Evolutionary conservation across 2,888 invertebrate genomes (phyloP), one percentile per base, ranked within the genome.

Genomic region (Alentia gelatinosa): DNA sequence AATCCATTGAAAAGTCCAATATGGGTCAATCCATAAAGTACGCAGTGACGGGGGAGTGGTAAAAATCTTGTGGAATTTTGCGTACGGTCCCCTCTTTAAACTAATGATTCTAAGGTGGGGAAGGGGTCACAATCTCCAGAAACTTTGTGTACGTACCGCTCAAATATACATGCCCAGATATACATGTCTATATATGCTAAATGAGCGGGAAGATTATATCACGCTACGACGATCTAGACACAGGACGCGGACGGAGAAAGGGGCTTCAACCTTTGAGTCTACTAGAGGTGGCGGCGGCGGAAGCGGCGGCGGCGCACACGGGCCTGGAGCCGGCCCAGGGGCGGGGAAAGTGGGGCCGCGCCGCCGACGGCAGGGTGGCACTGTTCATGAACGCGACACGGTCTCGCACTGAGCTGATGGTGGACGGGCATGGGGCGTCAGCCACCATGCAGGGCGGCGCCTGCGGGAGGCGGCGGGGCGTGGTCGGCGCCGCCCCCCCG

Each of bases 361-460:
- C 26, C n/a, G n/a, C n/a, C n/a, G 4, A 4, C 37, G 37, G 37
- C 79, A 35, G 79, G 9, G 9, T 39, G 0, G 79, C 79, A 39
- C 79, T 15, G 37, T 79, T 79, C 79, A 79, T 79, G 79, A 79
- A 26, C 37, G 79, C 79, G 1, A 79, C 79, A 0, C 79, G 79
- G 15, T 37, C 23, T 7, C 79, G 79, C 9, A 79, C 79, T 19
- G 79, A 35, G 35, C 74, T 74, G 74, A 74, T 12, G 74, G 30
- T 26, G 30, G 33, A 1, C 74, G 12, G n/a, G 26, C 74, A 33
- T 1, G 74, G 74, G 12, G 26, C 3, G 74, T 33, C 30, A 3
- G 30, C n/a, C 68, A 7, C 15, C 12, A 33, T 74, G 12, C 26
- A 74, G 15, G 74, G 1, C 30, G 33, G 1, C 30, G 7, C 47